Evolutionary conservation across 2,797 vertebrate genomes (phyloP).

Genomic region (Buphagus erythrorhynchus): DNA sequence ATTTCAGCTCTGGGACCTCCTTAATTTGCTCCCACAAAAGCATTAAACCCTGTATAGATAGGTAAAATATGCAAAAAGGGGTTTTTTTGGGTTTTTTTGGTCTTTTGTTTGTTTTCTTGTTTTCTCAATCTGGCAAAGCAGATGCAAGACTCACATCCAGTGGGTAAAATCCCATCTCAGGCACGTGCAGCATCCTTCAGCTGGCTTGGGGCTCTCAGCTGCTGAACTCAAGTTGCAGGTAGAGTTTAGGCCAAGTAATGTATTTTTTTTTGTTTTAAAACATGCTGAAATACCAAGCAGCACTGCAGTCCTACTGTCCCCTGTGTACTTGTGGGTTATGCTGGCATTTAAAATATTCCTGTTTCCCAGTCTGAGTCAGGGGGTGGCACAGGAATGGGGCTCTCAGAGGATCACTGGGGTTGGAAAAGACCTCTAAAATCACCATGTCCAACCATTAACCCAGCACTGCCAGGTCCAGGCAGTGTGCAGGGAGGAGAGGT

Average conservation of each 20-base stretch:
- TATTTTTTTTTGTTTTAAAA: not conserved
- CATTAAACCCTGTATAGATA: not conserved
- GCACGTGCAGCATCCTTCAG: not conserved
- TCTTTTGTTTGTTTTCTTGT: not conserved
- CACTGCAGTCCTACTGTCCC: not conserved
- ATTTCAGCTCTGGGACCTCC: not conserved
- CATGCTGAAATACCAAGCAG: not conserved
- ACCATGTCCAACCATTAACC: not conserved
- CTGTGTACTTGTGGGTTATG: not conserved
- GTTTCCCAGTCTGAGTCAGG: not conserved
- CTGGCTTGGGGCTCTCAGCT: not conserved
- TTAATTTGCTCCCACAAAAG: not conserved
- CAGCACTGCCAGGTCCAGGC: not conserved
- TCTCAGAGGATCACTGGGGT: not conserved
- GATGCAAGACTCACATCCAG: not conserved
- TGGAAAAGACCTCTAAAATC: not conserved
- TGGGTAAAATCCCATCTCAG: not conserved
- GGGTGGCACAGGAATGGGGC: fast-evolving
- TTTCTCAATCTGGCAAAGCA: not conserved
- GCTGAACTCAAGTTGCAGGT: not conserved
- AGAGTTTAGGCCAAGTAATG: not conserved
- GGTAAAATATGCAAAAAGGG: not conserved
- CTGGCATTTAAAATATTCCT: not conserved
- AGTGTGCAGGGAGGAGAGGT: not conserved
- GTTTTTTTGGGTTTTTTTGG: not conserved